Percentiles rank a stretch among this genome's conserved stretches.
These are phyloP conservation scores for Sylvietta virens DNA, from an alignment of 2,113 vertebrate genomes.

Conservation along the genomic window DNA sequence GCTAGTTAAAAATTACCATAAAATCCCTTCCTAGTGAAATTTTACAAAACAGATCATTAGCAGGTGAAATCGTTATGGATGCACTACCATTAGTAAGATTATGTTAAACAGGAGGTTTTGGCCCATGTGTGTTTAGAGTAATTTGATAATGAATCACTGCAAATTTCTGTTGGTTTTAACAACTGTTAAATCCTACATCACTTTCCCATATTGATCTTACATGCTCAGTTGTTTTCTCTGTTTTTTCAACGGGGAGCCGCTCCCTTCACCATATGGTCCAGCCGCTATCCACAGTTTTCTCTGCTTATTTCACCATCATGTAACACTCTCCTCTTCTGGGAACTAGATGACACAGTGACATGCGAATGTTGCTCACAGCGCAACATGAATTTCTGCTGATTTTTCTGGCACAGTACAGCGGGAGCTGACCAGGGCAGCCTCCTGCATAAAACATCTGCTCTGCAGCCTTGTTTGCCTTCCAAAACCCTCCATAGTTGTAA, in stretches of 20 bases:
- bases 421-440: slow-evolving; percentile 5
- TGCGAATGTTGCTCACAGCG: not conserved
- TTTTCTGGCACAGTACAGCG: slow-evolving; percentile 33
- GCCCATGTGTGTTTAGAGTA: not conserved
- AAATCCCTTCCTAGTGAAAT: not conserved
- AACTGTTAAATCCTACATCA: not conserved
- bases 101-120: not conserved
- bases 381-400: slow-evolving; percentile 46
- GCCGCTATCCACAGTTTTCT: not conserved
- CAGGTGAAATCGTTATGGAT: not conserved
- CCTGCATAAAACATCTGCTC: slow-evolving; percentile 43
- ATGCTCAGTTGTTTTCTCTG: not conserved
- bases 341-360: slow-evolving; percentile 40
- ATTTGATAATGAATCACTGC: not conserved
- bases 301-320: slow-evolving; percentile 15
- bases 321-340: slow-evolving; percentile 23
- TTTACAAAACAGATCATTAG: not conserved
- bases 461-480: not conserved
- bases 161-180: not conserved
- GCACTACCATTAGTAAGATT: not conserved
- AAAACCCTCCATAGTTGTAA: not conserved
- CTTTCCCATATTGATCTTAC: not conserved
- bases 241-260: not conserved
- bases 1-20: not conserved
- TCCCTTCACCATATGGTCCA: not conserved